Base-by-base conservation (phyloP, 2,113 vertebrate species). In the Burhinus bistriatus region DNA sequence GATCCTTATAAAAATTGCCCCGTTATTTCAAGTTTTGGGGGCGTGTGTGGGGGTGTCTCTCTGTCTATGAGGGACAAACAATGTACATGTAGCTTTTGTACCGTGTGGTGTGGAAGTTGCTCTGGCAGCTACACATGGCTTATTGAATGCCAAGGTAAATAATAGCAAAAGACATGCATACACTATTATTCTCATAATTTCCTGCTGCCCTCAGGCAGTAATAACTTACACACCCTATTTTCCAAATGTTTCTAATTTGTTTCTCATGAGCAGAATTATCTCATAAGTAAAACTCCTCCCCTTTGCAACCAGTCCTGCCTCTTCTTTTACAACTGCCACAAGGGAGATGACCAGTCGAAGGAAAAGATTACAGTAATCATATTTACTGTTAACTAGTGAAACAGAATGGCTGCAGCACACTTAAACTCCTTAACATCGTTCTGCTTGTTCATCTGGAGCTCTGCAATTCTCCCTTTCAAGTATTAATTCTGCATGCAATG, bases 221-320 rank as follows among this genome's bases (percentile, higher is more conserved):
- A 95, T 96, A 97, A 95, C 92, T 97, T 95, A 96, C 97, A 97
- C 97, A 94, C 97, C 96, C 97, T 96, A 27, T 97, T 97, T 96
- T 97, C 96, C 97, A 95, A 97, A 78, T 97, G 97, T 91, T 97
- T 97, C 90, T 97, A 87, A 97, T 98, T 97, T 98, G 96, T 95
- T 98, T 97, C 94, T 97, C 94, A 89, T 94, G 96, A 95, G 86
- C 73, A 70, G 87, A 94, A 97, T 97, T 97, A 96, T 95, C 95
- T 97, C 96, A 87, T 89, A 36, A 54, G 81, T 57, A 80, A 85
- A 95, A 78, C 81, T 95, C 96, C 92, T 83, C 89, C 89, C 70
- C 44, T 89, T 78, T 87, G 83, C 90, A 87, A 26, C 51, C 64
- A 59, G 77, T 38, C 52, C 49, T 87, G 73, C 84, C 80, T 95